These are phyloP conservation scores for Pseudococcus longispinus DNA, from an alignment of 2,888 invertebrate genomes.

Conservation along the genomic window DNA sequence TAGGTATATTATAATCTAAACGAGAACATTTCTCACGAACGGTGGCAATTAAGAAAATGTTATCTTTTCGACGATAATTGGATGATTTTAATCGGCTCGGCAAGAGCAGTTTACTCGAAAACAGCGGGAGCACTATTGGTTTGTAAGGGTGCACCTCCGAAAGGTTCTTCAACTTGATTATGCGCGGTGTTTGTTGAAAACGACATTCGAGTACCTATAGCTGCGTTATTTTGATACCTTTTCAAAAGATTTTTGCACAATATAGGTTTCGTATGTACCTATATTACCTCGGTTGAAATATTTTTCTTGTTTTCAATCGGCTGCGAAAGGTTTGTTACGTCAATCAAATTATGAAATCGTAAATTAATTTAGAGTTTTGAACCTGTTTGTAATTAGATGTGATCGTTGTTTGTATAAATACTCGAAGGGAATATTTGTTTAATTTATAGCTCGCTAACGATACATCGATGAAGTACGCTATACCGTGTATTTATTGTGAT, in stretches of 20 bases:
- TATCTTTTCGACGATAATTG: not conserved
- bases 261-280: too few species aligned
- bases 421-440: not conserved
- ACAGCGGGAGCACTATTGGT: slow-evolving; percentile 3
- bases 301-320: not conserved
- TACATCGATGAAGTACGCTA: too few species aligned
- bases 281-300: not conserved
- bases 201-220: not conserved
- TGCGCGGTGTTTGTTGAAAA: not conserved
- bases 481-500: too few species aligned
- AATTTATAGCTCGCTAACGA: too few species aligned
- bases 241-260: not conserved
- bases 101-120: not conserved
- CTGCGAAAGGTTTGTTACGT: not conserved
- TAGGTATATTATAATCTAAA: not conserved
- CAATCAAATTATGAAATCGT: slow-evolving; percentile 6
- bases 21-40: not conserved
- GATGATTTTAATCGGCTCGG: not conserved
- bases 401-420: not conserved
- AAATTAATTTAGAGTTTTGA: not conserved
- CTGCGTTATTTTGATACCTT: slow-evolving; percentile 10
- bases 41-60: not conserved
- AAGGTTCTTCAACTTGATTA: slow-evolving; percentile 2
- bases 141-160: not conserved
- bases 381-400: not conserved